These are phyloP conservation scores for Drosophila quadrilineata DNA, from an alignment of 1,140 invertebrate genomes.

Conservation along the genomic window DNA sequence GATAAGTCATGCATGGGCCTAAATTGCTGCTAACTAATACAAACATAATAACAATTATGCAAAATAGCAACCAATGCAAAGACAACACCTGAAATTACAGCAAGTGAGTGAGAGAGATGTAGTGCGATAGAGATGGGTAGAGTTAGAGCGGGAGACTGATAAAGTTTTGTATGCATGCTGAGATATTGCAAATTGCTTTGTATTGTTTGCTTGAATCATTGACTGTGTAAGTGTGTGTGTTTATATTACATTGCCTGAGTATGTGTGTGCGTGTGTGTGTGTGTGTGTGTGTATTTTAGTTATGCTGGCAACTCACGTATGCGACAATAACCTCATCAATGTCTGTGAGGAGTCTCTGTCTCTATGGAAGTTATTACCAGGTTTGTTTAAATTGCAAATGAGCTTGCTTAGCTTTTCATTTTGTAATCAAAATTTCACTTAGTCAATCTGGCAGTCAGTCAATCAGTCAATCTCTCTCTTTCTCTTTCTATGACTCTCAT, in stretches of 20 bases:
- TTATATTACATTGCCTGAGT: too few relatives aligned
- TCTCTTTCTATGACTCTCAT: slow-evolving; percentile 52
- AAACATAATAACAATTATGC: slow-evolving; percentile 74
- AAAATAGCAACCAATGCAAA: slow-evolving; percentile 37
- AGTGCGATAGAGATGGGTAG: too few relatives aligned
- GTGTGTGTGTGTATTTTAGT: slow-evolving; percentile 32
- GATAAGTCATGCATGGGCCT: not conserved
- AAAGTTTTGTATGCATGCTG: not conserved
- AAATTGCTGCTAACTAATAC: slow-evolving; percentile 53
- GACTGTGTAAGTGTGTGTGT: slow-evolving; percentile 23
- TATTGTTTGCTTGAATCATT: slow-evolving; percentile 45
- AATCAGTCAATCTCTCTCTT: slow-evolving; percentile 16
- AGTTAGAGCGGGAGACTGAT: too few relatives aligned
- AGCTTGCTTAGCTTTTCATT: slow-evolving; percentile 29
- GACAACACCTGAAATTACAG: slow-evolving; percentile 52
- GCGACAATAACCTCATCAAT: slow-evolving; percentile 64
- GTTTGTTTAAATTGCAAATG: slow-evolving; percentile 47
- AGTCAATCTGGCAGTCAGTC: slow-evolving; percentile 10
- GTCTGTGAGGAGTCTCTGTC: not conserved
- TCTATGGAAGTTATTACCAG: slow-evolving; percentile 28
- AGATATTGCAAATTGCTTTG: slow-evolving; percentile 56
- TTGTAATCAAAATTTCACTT: slow-evolving; percentile 46
- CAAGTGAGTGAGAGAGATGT: slow-evolving; percentile 1
- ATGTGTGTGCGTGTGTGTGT: slow-evolving; percentile 19
- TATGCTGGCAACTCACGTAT: slow-evolving; percentile 36